Conservation (phyloP, 2,797 vertebrate species). For the Sus cebifrons region DNA sequence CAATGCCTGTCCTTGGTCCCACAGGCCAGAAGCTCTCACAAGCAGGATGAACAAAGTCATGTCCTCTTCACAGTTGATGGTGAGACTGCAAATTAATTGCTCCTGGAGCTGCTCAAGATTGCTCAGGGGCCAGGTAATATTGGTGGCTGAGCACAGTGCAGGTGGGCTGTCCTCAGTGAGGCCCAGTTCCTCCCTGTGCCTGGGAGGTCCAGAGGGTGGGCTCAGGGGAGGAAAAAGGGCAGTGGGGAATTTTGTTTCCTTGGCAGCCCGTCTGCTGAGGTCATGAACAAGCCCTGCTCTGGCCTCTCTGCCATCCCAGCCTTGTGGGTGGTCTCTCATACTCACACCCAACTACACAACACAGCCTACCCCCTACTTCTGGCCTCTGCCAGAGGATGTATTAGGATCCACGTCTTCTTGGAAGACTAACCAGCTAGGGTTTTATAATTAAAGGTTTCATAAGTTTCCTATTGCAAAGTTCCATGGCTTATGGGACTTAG, state of each 20-base stretch:
- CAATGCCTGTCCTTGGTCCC: not conserved
- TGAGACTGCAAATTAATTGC: slow-evolving; percentile 24
- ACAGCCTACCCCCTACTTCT: not conserved
- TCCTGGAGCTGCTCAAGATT: not conserved
- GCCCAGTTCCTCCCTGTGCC: not conserved
- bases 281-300: not conserved
- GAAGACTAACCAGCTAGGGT: slow-evolving; percentile 61
- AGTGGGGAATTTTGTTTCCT: slow-evolving; percentile 30
- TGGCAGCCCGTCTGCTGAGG: slow-evolving; percentile 66
- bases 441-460: slow-evolving; percentile 78
- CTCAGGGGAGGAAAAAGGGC: not conserved
- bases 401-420: slow-evolving; percentile 54
- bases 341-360: not conserved
- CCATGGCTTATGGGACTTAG: slow-evolving; percentile 33
- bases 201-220: not conserved
- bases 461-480: slow-evolving; percentile 72
- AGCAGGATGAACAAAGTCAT: slow-evolving; percentile 36
- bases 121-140: not conserved
- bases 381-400: slow-evolving; percentile 60
- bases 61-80: not conserved
- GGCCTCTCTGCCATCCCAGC: not conserved
- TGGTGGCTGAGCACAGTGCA: not conserved
- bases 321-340: slow-evolving; percentile 71
- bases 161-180: not conserved
- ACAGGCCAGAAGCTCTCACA: not conserved